A percentile compares a stretch with the other conserved stretches of the same genome.
phyloP scores from a whole-genome alignment of 2,888 invertebrate genomes.

The Macropis europaea region DNA sequence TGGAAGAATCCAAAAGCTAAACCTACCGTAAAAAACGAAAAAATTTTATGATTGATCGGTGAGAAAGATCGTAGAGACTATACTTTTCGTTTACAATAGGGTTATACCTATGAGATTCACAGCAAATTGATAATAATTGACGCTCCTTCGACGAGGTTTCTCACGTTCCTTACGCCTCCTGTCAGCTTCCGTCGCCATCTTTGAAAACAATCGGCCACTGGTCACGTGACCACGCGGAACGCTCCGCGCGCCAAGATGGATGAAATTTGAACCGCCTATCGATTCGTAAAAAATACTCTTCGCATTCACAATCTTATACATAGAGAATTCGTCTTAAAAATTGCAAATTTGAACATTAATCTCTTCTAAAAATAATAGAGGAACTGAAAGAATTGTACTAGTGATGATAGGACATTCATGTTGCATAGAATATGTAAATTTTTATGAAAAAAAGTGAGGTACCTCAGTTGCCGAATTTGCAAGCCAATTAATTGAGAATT shows the following conservation, averaged over 20 bases:
- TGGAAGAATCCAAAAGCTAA: conserved; percentile 83
- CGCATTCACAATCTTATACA: background rate
- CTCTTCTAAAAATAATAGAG: background rate
- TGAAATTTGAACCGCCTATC: conserved; percentile 1
- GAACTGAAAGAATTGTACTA: background rate
- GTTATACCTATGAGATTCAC: conserved; percentile 47
- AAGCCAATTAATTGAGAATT: background rate
- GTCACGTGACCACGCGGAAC: background rate
- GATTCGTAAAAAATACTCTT: background rate
- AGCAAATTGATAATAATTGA: conserved; percentile 39
- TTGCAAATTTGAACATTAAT: background rate
- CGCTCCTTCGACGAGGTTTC: conserved; percentile 30
- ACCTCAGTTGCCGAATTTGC: background rate
- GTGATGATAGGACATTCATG: too few relatives aligned
- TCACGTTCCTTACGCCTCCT: conserved; percentile 36
- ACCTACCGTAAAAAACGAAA: conserved; percentile 80
- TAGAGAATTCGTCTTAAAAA: background rate
- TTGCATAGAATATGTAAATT: background rate
- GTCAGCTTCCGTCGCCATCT: conserved; percentile 54
- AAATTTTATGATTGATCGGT: conserved; percentile 8
- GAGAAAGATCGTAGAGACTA: background rate
- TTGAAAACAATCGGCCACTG: background rate
- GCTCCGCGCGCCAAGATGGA: background rate
- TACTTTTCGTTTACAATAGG: background rate
- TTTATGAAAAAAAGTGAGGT: background rate